Base-by-base conservation (phyloP, 2,113 vertebrate species). In the Brienomyrus brachyistius region DNA sequence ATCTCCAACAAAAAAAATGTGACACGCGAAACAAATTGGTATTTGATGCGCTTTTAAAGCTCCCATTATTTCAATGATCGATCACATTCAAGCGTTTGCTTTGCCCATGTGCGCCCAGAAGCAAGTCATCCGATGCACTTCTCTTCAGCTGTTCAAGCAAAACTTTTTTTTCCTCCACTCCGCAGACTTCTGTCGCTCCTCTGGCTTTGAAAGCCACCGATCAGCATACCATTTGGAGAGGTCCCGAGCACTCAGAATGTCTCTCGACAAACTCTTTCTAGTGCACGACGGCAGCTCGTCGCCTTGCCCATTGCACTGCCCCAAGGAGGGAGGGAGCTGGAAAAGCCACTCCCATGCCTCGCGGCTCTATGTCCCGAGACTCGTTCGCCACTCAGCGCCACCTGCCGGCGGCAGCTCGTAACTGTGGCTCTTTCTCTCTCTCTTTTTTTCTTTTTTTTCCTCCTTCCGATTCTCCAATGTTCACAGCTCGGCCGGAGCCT, bases 401-500 rank as follows among this genome's bases (percentile, higher is more conserved):
- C 92, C 92, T 92, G 89, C 91, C 94, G 93, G 92, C 90, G 48
- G 74, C 90, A 91, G 91, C 89, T 90, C 91, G 90, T 92, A 90
- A 95, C 88, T 94, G 93, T 92, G 92, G 89, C 88, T 88, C 91
- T 91, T 93, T 93, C 74, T 80, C 74, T 80, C 74, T 80, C 74
- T 80, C 35, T 80, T 80, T 80, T 80, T 77, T 77, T 77, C 17
- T 77, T 77, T 85, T 86, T 86, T 51, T 51, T 92, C 88, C 94
- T 93, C 92, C 94, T 94, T 95, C 95, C 96, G 95, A 95, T 94
- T 96, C 95, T 96, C 96, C 96, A 95, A 96, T 96, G 96, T 96
- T 96, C 96, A 95, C 94, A 96, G 93, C 95, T 95, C 95, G 95
- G 95, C 95, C 95, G 93, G 95, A 96, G 95, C 94, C 95, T 93